These are phyloP conservation scores for Nematopogon swammerdamellus DNA, from an alignment of 2,888 invertebrate species.

Conservation along the genomic window DNA sequence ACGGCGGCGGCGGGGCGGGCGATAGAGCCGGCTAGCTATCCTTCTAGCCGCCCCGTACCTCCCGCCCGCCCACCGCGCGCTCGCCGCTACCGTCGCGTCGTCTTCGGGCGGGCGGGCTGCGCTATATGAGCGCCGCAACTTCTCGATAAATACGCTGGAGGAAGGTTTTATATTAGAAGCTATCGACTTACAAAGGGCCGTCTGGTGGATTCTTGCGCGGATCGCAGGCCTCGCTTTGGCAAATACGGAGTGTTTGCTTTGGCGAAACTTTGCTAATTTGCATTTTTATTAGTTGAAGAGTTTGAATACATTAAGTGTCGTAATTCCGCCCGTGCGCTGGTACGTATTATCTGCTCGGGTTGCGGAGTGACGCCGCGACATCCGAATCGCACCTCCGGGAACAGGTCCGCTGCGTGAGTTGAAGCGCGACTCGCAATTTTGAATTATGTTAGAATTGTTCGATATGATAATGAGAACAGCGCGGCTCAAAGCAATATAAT, in stretches of 20 bases:
- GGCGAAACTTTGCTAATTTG: conserved; percentile 24
- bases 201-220: neutral
- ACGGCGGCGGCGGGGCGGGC: no score
- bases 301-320: neutral
- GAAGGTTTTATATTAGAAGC: neutral
- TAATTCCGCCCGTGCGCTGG: neutral
- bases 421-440: neutral
- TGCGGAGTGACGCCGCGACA: neutral
- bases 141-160: neutral
- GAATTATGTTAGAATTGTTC: neutral
- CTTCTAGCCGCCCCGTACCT: no score
- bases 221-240: no score
- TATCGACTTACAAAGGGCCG: neutral
- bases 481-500: no score
- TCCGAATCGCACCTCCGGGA: neutral
- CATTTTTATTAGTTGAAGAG: conserved; percentile 28
- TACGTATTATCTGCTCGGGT: neutral
- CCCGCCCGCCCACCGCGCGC: no score
- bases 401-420: neutral
- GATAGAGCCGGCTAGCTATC: no score
- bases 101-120: no score
- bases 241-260: neutral
- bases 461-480: no score
- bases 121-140: no score
- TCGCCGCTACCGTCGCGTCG: no score